phyloP scores from a whole-genome alignment of 2,113 vertebrate species.

The Meles meles region DNA sequence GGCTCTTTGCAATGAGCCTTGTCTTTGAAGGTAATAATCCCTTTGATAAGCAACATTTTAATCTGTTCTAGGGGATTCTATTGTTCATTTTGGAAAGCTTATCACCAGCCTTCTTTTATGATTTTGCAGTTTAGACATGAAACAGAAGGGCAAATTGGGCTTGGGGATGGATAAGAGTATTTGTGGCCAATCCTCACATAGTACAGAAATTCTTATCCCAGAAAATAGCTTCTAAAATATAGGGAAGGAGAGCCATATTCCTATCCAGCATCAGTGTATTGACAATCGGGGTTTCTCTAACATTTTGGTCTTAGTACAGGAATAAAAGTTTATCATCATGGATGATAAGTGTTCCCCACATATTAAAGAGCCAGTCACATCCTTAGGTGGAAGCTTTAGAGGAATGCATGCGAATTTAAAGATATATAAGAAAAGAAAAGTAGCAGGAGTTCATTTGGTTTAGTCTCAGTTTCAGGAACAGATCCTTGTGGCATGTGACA shows the following conservation, averaged over 20 bases:
- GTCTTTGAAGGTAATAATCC: neutral
- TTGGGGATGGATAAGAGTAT: neutral
- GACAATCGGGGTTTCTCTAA: constrained; percentile 49
- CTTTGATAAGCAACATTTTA: neutral
- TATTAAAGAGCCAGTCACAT: neutral
- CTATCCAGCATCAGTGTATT: neutral
- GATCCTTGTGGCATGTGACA: neutral
- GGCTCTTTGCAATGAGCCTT: neutral
- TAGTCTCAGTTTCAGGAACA: constrained; percentile 29
- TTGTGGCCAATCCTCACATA: neutral
- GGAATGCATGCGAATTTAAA: neutral
- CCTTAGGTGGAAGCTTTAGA: neutral
- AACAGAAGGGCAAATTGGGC: neutral
- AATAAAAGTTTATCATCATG: neutral
- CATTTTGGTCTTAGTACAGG: neutral
- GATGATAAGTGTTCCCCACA: neutral
- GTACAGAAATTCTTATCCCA: neutral
- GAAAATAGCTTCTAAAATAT: neutral
- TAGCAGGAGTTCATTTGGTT: neutral
- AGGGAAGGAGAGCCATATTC: neutral
- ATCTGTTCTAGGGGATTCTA: neutral
- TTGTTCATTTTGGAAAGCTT: neutral
- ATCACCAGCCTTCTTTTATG: neutral
- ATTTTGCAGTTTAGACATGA: neutral
- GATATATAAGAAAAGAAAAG: neutral